Evolutionary conservation across 1,140 invertebrate genomes (phyloP).

Genomic region (Chironomus striatipennis): DNA sequence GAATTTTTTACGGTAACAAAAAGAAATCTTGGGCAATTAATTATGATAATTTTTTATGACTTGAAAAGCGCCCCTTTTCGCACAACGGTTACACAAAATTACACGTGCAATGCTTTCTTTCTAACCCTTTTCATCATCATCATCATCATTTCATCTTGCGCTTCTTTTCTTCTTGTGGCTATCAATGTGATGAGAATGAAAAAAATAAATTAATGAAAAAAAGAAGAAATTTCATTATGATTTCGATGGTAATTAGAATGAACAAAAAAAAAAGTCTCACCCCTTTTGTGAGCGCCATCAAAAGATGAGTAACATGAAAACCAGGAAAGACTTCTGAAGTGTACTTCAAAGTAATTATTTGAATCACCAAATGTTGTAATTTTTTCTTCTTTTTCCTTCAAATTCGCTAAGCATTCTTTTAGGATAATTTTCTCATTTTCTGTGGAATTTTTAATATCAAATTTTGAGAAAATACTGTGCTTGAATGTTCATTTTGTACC

Average conservation of each 20-base stretch:
- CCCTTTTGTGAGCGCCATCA: not conserved
- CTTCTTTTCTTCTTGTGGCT: not conserved
- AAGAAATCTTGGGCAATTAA: constrained; percentile 8
- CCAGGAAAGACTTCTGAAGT: not conserved
- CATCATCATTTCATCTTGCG: not conserved
- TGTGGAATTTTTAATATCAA: not conserved
- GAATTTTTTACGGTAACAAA: not conserved
- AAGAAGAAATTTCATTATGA: constrained; percentile 1
- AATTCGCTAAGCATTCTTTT: not conserved
- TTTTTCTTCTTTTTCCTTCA: not conserved
- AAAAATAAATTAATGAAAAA: not conserved
- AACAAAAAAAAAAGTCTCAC: not conserved
- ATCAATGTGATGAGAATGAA: not conserved
- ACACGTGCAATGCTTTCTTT: not conserved
- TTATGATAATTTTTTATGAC: constrained; percentile 15
- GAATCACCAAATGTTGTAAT: constrained; percentile 20
- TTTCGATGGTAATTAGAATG: constrained; percentile 17
- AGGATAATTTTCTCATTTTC: not conserved
- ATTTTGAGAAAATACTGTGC: too few relatives aligned
- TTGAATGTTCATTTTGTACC: too few relatives aligned
- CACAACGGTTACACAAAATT: constrained; percentile 7
- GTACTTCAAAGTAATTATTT: constrained; percentile 20
- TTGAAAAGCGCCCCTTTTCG: not conserved
- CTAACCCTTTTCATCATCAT: constrained; percentile 1
- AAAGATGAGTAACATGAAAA: not conserved